Conservation (phyloP, 2,888 invertebrate species). For the Himalopsyche anomala region DNA sequence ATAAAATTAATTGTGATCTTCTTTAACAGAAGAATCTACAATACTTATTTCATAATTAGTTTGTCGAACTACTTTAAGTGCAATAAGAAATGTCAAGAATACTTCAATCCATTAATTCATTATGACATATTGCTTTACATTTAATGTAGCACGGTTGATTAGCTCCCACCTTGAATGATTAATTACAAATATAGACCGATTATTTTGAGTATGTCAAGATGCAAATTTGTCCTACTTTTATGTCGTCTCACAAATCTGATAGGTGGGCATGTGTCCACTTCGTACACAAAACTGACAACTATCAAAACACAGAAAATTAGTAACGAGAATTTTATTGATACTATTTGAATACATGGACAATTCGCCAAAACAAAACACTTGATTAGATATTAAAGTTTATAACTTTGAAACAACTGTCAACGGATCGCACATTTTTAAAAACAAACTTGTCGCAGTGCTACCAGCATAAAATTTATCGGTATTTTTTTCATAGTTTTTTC, state of each 20-base stretch:
- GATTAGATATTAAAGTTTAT: constrained; percentile 49
- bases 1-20: too few species aligned
- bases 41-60: too few species aligned
- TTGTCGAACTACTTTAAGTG: too few species aligned
- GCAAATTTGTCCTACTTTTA: constrained; percentile 40
- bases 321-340: neutral
- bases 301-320: constrained; percentile 16
- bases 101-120: too few species aligned
- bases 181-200: neutral
- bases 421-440: constrained; percentile 58
- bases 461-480: neutral
- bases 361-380: neutral
- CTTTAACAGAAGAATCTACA: too few species aligned
- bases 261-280: neutral
- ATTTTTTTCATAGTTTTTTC: too few species aligned
- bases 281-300: constrained; percentile 28
- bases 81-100: too few species aligned
- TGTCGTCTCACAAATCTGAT: constrained; percentile 8
- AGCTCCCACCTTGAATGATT: neutral
- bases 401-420: constrained; percentile 54
- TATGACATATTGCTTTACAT: too few species aligned
- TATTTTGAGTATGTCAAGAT: constrained; percentile 18
- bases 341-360: neutral
- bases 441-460: constrained; percentile 33
- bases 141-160: neutral